Evolutionary conservation across 2,888 invertebrate genomes (phyloP), one percentile per base, ranked within the genome.

Genomic region (Tetanocera ferruginea): DNA sequence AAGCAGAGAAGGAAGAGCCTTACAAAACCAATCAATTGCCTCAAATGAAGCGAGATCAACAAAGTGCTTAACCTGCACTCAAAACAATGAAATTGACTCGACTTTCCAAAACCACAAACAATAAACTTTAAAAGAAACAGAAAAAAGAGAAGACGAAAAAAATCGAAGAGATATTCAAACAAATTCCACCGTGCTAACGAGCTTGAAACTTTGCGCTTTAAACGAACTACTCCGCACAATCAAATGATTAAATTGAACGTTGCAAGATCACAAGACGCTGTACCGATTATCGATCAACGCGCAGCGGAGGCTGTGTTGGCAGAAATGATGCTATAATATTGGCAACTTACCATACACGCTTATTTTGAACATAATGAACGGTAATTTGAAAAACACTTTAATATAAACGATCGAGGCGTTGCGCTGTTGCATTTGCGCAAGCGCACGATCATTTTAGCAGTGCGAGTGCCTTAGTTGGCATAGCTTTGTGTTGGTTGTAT

Each of bases 331-430:
- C 51, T 51, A 17, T 66, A 64, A 64, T 64, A 72, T 72, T 37
- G 49, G 60, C 28, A 60, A 73, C 52, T 69, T 69, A 6, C 60
- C 43, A 34, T 83, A 83, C 84, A 81, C 83, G 84, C 79, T 60
- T 34, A n/a, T 51, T 52, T 76, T 80, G 66, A 64, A 78, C 80
- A 83, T 87, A 86, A 88, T 87, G 86, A 86, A 87, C 83, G 83
- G 87, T 84, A 88, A 88, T 87, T 87, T 87, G 82, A 85, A 86
- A 88, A 88, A 88, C 87, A 87, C 87, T 87, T 85, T 83, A 83
- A 85, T 80, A 83, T 85, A 85, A 84, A 85, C 83, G 84, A 84
- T n/a, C 49, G 55, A 34, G 49, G 62, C 19, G 49, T 34, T 14
- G 25, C 57, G 19, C 49, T 17, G 8, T 23, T 74, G 62, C 43